Evolutionary conservation across 1,140 invertebrate genomes (phyloP), one percentile per base, ranked within the genome.

Genomic region (Leptestheria dahalacensis): DNA sequence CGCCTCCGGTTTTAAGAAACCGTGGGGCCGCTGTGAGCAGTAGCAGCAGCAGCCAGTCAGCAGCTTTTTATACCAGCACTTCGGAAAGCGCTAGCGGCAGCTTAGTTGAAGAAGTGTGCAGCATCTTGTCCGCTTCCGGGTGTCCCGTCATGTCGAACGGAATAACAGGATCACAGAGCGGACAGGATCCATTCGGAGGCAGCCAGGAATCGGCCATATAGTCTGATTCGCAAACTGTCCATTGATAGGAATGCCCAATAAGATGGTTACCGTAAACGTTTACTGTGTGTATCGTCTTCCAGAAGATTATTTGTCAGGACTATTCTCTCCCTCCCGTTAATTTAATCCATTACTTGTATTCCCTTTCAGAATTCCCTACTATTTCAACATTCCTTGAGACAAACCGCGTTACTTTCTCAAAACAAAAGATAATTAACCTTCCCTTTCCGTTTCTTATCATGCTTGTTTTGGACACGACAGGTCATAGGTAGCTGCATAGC

Each of bases 91-190:
- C 25, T 6, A 52, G 51, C 25, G 58, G 58, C 49, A 60, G 58
- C 24, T 41, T 60, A 21, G 58, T 60, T 9, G 58, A 60, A 48
- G 58, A 60, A 50, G 48, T 60, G 2, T 60, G 58, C 25, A 60
- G 58, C 23, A 51, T 60, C 6, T 60, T 60, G 58, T 29, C 58
- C 2, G 58, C 58, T 52, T 60, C 58, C 26, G 58, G 58, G 3
- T 60, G 58, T 41, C 48, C n/a, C 18, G 48, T 60, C 20, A 60
- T 60, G 58, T 33, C 58, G 12, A 60, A 60, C n/a, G 58, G 58
- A 23, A 55, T 6, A 41, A 41, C 33, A 15, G 6, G 6, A 15
- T 41, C 33, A 15, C 33, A 41, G 33, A 41, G 15, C 15, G 15
- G 15, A 9, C 15, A 41, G 6, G 33, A 41, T 41, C 33, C 6